These are phyloP conservation scores for Hydrozoanthus gracilis DNA, from an alignment of 92 coral and sea anemone species.

Conservation along the genomic window DNA sequence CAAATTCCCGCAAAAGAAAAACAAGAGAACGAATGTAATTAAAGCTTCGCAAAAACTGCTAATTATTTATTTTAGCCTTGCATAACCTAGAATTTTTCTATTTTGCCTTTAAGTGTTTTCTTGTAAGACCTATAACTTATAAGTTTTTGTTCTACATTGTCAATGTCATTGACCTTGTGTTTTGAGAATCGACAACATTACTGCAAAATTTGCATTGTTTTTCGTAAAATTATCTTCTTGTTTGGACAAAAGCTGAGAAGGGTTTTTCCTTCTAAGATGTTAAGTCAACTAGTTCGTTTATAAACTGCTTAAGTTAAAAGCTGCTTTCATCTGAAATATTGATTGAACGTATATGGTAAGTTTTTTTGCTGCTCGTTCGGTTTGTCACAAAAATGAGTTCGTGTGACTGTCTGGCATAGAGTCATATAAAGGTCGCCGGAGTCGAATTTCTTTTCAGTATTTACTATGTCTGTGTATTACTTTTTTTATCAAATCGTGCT, in stretches of 20 bases:
- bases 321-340: background rate
- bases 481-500: no score
- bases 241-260: background rate
- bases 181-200: background rate
- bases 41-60: background rate
- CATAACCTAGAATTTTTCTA: background rate
- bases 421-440: no score
- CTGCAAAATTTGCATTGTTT: background rate
- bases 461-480: no score
- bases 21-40: background rate
- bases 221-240: background rate
- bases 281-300: background rate
- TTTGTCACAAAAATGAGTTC: no score
- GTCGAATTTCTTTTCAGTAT: no score
- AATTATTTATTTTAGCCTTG: background rate
- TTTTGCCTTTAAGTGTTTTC: background rate
- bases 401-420: no score
- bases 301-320: background rate
- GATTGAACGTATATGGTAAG: no score
- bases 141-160: background rate
- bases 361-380: no score
- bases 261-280: constrained; percentile 1
- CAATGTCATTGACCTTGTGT: background rate
- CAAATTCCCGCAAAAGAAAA: background rate
- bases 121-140: background rate